A percentile compares a stretch with the other conserved stretches of the same genome.
phyloP scores from a whole-genome alignment of 2,113 vertebrate species.

The Sander lucioperca region DNA sequence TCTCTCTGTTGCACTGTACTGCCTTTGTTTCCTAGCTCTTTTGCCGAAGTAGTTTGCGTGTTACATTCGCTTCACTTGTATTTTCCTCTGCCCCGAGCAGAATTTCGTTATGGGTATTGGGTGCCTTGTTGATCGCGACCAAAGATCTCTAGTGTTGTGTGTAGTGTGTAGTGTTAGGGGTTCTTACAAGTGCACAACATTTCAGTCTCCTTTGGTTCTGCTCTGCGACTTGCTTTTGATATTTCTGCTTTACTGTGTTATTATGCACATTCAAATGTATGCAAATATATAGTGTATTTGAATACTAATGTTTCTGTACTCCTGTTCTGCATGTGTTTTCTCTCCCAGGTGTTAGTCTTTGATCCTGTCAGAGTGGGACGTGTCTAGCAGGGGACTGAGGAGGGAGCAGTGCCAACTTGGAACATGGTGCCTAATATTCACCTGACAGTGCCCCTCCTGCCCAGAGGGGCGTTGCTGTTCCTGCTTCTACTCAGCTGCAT shows the following conservation, averaged over 20 bases:
- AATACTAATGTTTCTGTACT: constrained; percentile 64
- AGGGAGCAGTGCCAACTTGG: constrained; percentile 86
- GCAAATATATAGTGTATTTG: constrained; percentile 69
- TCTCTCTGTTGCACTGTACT: constrained; percentile 1
- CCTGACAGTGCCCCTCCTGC: constrained; percentile 78
- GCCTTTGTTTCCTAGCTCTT: constrained; percentile 21
- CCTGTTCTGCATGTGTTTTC: constrained; percentile 67
- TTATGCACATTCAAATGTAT: constrained; percentile 75
- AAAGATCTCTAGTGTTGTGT: constrained; percentile 41
- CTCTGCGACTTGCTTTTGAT: constrained; percentile 49
- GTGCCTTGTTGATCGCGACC: constrained; percentile 50
- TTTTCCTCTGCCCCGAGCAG: constrained; percentile 45
- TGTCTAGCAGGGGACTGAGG: constrained; percentile 82
- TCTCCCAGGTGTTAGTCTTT: constrained; percentile 85
- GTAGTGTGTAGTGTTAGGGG: constrained; percentile 11
- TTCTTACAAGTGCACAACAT: constrained; percentile 50
- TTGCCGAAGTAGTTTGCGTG: constrained; percentile 34
- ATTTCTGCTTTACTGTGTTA: constrained; percentile 54
- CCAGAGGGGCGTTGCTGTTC: constrained; percentile 80
- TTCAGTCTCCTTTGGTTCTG: constrained; percentile 37
- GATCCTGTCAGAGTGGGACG: constrained; percentile 84
- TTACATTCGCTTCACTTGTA: constrained; percentile 40
- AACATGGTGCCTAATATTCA: constrained; percentile 92
- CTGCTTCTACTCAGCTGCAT: constrained; percentile 88
- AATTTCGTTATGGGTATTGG: constrained; percentile 53